A percentile compares a stretch with the other conserved stretches of the same genome.
These are phyloP conservation scores for Ondatra zibethicus DNA, from an alignment of 2,113 vertebrate species.

Conservation along the genomic window DNA sequence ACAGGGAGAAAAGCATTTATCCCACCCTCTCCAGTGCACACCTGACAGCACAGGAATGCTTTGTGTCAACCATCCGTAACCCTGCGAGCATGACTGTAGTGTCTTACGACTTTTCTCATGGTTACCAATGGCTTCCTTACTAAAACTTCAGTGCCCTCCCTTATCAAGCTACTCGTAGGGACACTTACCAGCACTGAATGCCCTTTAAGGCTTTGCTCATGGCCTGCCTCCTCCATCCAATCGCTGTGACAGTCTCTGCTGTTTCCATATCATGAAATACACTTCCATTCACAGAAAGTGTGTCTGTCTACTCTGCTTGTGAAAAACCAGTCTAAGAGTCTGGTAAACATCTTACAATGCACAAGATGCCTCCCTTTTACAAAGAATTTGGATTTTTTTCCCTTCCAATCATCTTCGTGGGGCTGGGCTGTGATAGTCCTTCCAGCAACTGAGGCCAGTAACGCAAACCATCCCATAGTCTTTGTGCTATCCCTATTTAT, in stretches of 20 bases:
- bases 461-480: background rate
- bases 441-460: background rate
- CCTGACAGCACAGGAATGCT: background rate
- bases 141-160: background rate
- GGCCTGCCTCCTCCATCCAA: constrained; percentile 2
- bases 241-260: background rate
- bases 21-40: background rate
- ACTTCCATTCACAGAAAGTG: background rate
- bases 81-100: background rate
- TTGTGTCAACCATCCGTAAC: background rate
- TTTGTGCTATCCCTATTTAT: constrained; percentile 13
- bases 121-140: background rate
- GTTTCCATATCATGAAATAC: constrained; percentile 38
- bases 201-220: background rate
- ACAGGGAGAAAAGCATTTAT: background rate
- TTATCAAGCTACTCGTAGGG: constrained; percentile 13
- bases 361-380: background rate
- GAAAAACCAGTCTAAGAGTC: background rate
- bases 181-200: background rate
- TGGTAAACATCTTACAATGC: constrained; percentile 13
- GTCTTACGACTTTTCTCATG: constrained; percentile 15
- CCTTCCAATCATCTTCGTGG: background rate
- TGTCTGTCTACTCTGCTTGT: constrained; percentile 17
- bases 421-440: background rate
- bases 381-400: background rate